Conservation (phyloP, 2,113 vertebrate genomes). For the Gulo gulo region DNA sequence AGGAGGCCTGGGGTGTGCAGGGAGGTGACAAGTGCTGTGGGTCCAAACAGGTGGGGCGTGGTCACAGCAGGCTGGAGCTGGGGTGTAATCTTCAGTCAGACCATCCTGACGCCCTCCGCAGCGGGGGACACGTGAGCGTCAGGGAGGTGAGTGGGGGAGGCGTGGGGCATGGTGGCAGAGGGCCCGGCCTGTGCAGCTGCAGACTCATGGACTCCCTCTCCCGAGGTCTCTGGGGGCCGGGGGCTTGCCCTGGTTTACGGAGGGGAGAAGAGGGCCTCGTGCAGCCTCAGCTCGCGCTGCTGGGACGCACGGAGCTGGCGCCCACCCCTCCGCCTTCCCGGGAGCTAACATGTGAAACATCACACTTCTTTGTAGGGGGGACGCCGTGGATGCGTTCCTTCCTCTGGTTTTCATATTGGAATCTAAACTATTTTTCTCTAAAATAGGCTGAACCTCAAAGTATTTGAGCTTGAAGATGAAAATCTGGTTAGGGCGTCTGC, state of each 20-base stretch:
- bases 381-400: not conserved
- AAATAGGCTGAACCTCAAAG: not conserved
- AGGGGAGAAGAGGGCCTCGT: not conserved
- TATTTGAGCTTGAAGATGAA: not conserved
- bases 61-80: fast-evolving
- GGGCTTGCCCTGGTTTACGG: not conserved
- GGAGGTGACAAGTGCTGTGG: fast-evolving
- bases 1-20: fast-evolving
- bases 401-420: not conserved
- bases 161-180: fast-evolving
- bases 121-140: not conserved
- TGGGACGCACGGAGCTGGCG: not conserved
- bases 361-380: not conserved
- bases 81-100: not conserved
- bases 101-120: fast-evolving
- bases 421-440: not conserved
- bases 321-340: fast-evolving
- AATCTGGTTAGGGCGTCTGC: not conserved
- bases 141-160: no score
- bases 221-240: not conserved
- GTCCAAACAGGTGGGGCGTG: fast-evolving
- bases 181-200: fast-evolving
- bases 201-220: not conserved
- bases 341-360: not conserved
- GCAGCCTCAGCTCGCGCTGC: fast-evolving